phyloP scores from a whole-genome alignment of 2,113 vertebrate species.

The Motacilla alba region DNA sequence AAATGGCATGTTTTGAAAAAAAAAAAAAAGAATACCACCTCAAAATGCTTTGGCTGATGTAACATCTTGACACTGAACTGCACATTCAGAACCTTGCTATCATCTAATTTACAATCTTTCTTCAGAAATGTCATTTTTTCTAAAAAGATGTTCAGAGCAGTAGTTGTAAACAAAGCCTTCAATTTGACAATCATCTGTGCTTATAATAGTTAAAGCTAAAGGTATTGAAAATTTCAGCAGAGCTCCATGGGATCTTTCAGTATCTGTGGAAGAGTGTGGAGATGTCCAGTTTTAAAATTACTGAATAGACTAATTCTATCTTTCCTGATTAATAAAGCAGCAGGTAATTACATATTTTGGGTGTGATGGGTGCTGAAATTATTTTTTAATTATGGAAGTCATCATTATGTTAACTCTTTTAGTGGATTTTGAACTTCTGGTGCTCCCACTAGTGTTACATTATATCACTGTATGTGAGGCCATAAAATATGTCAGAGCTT shows the following conservation, averaged over 20 bases:
- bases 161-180: constrained; percentile 1
- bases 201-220: background rate
- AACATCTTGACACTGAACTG: constrained; percentile 23
- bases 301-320: background rate
- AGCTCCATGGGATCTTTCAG: background rate
- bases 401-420: background rate
- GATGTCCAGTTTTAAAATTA: background rate
- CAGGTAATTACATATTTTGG: accelerated
- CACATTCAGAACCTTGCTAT: background rate
- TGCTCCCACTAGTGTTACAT: background rate
- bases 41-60: background rate
- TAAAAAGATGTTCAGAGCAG: background rate
- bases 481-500: constrained; percentile 22
- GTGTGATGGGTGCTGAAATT: background rate
- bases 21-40: background rate
- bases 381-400: background rate
- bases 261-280: background rate
- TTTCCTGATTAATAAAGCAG: background rate
- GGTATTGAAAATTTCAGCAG: background rate
- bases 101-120: background rate
- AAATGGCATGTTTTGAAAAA: background rate
- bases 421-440: background rate
- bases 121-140: constrained; percentile 7
- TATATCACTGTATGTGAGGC: background rate
- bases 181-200: background rate